Percentiles rank a stretch among this genome's conserved stretches.
Conservation (phyloP, 2,797 vertebrate species). For the Xiphophorus birchmanni region DNA sequence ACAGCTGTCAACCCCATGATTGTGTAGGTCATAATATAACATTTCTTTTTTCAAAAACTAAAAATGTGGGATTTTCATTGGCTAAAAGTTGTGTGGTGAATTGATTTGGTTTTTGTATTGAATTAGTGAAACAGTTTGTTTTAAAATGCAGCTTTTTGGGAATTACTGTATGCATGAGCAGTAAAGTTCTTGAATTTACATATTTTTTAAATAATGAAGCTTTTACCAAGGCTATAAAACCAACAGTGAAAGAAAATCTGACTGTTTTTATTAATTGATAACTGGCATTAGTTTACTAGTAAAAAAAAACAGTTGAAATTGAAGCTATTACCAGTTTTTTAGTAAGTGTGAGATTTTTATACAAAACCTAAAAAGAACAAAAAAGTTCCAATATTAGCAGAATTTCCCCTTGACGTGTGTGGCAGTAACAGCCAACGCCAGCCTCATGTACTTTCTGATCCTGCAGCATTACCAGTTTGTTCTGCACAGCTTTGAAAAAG, state of each 20-base stretch:
- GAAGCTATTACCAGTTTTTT: neutral
- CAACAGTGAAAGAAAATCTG: neutral
- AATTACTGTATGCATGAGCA: neutral
- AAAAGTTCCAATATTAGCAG: neutral
- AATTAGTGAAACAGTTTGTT: neutral
- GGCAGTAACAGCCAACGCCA: neutral
- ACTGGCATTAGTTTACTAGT: neutral
- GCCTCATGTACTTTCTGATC: constrained; percentile 16
- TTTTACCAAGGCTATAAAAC: neutral
- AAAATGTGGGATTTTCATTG: neutral
- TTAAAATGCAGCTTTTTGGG: neutral
- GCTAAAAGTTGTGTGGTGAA: neutral
- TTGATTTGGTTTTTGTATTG: neutral
- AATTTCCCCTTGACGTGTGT: neutral
- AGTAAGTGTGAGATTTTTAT: neutral
- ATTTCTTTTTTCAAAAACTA: neutral
- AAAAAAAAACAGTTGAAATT: neutral
- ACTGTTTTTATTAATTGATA: neutral
- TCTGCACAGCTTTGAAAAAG: constrained; percentile 34
- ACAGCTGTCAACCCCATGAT: neutral
- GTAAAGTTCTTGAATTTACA: neutral
- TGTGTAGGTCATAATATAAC: neutral
- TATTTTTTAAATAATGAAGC: neutral
- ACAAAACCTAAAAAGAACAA: neutral
- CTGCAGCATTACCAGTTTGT: constrained; percentile 25